phyloP scores from a whole-genome alignment of 2,113 vertebrate genomes.

The Leptobrachium leishanense region DNA sequence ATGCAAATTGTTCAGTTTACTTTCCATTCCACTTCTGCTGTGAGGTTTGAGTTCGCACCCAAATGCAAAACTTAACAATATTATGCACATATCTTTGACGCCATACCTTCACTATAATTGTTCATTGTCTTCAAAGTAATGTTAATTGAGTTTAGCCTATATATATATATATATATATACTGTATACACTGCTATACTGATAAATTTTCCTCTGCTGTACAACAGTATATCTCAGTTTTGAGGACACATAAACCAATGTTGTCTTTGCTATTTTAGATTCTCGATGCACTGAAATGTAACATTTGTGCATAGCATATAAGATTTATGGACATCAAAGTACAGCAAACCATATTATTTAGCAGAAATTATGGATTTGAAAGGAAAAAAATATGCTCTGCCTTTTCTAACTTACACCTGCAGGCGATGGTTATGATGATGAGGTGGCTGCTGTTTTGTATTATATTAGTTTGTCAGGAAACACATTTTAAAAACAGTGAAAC shows the following conservation, averaged over 20 bases:
- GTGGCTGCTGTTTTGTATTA: conserved; percentile 58
- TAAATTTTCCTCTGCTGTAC: no score
- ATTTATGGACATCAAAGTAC: not conserved
- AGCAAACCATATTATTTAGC: not conserved
- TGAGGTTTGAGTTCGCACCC: no score
- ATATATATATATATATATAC: no score
- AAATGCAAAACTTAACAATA: no score
- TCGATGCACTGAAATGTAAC: not conserved
- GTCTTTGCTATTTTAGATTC: not conserved
- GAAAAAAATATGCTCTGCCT: not conserved
- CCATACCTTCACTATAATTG: no score
- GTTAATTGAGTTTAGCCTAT: no score
- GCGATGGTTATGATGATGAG: conserved; percentile 56
- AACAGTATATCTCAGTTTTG: no score
- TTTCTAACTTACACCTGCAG: conserved; percentile 60
- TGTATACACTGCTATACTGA: no score
- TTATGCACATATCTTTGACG: no score
- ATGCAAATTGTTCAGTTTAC: no score
- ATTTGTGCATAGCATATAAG: not conserved
- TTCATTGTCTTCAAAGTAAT: no score
- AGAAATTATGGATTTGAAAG: not conserved
- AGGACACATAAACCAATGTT: not conserved
- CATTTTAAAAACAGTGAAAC: conserved; percentile 51
- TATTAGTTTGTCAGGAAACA: conserved; percentile 53
- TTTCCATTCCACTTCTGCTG: no score